Conservation (phyloP, 2,113 vertebrate genomes). For the Scartelaos histophorus region DNA sequence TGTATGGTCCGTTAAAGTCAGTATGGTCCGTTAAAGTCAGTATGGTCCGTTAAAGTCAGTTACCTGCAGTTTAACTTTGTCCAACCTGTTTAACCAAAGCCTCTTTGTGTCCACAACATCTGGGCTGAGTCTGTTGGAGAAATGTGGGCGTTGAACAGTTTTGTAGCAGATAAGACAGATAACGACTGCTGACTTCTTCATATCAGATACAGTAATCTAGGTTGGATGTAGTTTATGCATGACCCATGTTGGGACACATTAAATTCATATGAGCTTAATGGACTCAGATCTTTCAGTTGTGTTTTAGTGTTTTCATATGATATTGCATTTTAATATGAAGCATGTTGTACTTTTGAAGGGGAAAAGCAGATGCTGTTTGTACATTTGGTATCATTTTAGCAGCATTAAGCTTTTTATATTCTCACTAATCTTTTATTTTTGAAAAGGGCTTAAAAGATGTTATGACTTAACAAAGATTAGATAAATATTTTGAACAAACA, state of each 20-base stretch:
- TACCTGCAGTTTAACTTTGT: background rate
- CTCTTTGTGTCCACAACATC: background rate
- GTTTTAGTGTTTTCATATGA: background rate
- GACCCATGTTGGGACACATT: background rate
- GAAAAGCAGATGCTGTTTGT: background rate
- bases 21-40: too few relatives aligned
- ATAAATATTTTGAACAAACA: conserved; percentile 8
- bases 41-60: too few relatives aligned
- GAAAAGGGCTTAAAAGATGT: background rate
- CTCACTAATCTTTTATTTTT: background rate
- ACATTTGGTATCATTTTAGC: background rate
- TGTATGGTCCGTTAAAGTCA: too few relatives aligned
- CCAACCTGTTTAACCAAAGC: conserved; percentile 7
- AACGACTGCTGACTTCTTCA: background rate
- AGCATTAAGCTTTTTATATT: conserved; percentile 1
- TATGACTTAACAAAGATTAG: background rate
- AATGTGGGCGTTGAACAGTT: conserved; percentile 9
- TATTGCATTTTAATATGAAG: background rate
- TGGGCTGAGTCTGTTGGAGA: background rate
- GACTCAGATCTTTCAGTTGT: background rate
- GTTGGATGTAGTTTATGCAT: background rate
- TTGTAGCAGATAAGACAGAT: background rate
- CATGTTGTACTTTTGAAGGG: background rate
- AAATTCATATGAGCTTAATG: conserved; percentile 7
- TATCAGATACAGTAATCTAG: conserved; percentile 3